A percentile compares a stretch with the other conserved stretches of the same genome.
Conservation (phyloP, 1,140 invertebrate genomes). For the Nasonia giraulti region DNA sequence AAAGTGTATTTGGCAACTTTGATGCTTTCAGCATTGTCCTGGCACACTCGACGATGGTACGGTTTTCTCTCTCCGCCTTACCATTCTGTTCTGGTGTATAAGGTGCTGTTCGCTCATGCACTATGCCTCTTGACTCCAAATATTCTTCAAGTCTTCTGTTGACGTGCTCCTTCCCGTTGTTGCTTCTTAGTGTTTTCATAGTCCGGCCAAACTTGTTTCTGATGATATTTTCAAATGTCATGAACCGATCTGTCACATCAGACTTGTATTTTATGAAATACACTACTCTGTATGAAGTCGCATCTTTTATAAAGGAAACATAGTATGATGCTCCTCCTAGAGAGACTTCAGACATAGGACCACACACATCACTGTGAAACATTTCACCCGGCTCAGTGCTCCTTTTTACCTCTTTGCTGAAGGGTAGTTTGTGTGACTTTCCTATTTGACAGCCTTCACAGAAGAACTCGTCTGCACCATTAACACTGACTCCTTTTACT, state of each 20-base stretch:
- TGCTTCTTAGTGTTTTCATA: constrained; percentile 48
- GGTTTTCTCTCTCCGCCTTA: too few species aligned
- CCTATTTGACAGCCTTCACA: constrained; percentile 59
- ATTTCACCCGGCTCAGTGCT: constrained; percentile 29
- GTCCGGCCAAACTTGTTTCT: constrained; percentile 60
- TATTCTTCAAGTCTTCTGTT: background rate
- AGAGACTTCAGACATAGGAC: background rate
- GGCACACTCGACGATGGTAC: too few species aligned
- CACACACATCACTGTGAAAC: constrained; percentile 4
- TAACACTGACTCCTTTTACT: constrained; percentile 40
- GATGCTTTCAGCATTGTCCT: too few species aligned
- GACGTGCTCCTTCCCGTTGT: constrained; percentile 48
- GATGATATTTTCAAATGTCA: constrained; percentile 45
- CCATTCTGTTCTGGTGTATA: too few species aligned
- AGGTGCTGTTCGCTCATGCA: too few species aligned
- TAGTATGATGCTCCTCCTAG: constrained; percentile 6
- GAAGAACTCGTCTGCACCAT: constrained; percentile 44
- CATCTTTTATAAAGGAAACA: background rate
- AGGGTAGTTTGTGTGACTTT: constrained; percentile 59
- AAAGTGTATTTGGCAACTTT: too few species aligned
- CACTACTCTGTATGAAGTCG: background rate
- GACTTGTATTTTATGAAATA: constrained; percentile 6
- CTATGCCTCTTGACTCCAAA: too few species aligned
- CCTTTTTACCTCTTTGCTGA: constrained; percentile 63
- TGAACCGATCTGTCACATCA: constrained; percentile 20